Evolutionary conservation across 2,888 invertebrate genomes (phyloP).

Genomic region (Deilephila elpenor): DNA sequence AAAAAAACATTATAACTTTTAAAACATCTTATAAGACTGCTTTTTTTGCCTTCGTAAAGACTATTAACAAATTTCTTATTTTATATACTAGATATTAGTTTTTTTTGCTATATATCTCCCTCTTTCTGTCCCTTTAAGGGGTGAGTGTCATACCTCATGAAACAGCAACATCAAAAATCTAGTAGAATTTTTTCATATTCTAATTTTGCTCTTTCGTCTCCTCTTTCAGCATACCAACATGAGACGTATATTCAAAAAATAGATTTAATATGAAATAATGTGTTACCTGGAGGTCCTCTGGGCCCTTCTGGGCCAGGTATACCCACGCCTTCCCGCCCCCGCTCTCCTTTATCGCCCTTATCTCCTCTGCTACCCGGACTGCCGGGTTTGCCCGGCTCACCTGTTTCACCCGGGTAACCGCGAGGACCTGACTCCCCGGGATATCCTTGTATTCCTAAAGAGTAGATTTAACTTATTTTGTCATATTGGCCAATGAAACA

Average conservation of each 20-base stretch:
- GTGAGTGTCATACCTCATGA: too few relatives aligned
- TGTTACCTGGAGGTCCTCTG: slow-evolving; percentile 87
- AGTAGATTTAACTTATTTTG: neutral
- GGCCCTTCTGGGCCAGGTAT: slow-evolving; percentile 90
- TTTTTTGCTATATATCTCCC: too few relatives aligned
- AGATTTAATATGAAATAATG: slow-evolving; percentile 6
- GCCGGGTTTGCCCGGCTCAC: slow-evolving; percentile 88
- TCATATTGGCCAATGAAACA: too few relatives aligned
- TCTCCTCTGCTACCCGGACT: slow-evolving; percentile 86
- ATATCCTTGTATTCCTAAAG: slow-evolving; percentile 87
- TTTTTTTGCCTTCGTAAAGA: too few relatives aligned
- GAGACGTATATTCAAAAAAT: neutral
- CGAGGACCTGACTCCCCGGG: slow-evolving; percentile 87
- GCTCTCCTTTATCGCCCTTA: slow-evolving; percentile 90
- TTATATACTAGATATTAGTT: too few relatives aligned
- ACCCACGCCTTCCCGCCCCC: slow-evolving; percentile 89
- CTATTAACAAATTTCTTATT: too few relatives aligned
- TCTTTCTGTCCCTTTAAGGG: too few relatives aligned
- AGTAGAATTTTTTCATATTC: too few relatives aligned
- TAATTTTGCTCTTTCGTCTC: too few relatives aligned
- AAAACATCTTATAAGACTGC: too few relatives aligned
- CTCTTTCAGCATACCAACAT: too few relatives aligned
- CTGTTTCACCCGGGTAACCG: slow-evolving; percentile 90
- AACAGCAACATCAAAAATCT: neutral
- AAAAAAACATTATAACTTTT: neutral